Evolutionary conservation across 2,888 invertebrate genomes (phyloP).

Genomic region (Conchocele bisecta): DNA sequence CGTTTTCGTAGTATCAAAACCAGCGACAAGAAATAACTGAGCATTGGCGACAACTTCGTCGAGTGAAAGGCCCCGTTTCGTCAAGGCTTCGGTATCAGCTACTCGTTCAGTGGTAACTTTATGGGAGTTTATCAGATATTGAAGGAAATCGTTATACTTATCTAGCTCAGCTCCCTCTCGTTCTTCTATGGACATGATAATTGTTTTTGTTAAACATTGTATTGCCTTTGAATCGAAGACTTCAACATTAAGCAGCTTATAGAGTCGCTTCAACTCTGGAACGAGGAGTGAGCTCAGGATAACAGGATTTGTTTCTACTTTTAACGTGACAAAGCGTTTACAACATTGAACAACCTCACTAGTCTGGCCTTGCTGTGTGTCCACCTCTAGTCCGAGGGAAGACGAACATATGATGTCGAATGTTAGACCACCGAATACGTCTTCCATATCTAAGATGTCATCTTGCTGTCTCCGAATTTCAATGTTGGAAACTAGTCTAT

Average conservation of each 20-base stretch:
- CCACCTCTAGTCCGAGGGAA: slow-evolving; percentile 61
- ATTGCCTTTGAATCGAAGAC: slow-evolving; percentile 42
- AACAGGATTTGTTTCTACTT: slow-evolving; percentile 38
- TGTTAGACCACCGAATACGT: slow-evolving; percentile 51
- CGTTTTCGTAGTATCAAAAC: slow-evolving; percentile 48
- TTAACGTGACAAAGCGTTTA: too few relatives aligned
- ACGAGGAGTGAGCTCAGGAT: slow-evolving; percentile 34
- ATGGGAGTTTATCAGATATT: slow-evolving; percentile 52
- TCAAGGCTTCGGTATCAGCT: too few relatives aligned
- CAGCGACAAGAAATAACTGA: slow-evolving; percentile 46
- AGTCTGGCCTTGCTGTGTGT: slow-evolving; percentile 44
- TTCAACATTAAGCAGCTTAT: slow-evolving; percentile 39
- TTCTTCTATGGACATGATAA: slow-evolving; percentile 33
- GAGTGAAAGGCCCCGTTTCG: too few relatives aligned
- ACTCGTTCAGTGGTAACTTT: too few relatives aligned
- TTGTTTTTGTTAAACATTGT: slow-evolving; percentile 20
- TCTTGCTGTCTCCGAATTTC: slow-evolving; percentile 3
- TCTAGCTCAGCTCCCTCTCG: slow-evolving; percentile 19
- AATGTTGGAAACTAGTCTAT: slow-evolving; percentile 16
- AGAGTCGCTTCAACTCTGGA: slow-evolving; percentile 47
- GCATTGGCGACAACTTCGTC: slow-evolving; percentile 51
- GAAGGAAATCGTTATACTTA: slow-evolving; percentile 41
- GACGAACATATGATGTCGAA: slow-evolving; percentile 64
- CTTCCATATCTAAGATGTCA: slow-evolving; percentile 25
- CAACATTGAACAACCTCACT: slow-evolving; percentile 54